Conservation (phyloP, 2,797 vertebrate genomes). For the Spinus olivaceus region DNA sequence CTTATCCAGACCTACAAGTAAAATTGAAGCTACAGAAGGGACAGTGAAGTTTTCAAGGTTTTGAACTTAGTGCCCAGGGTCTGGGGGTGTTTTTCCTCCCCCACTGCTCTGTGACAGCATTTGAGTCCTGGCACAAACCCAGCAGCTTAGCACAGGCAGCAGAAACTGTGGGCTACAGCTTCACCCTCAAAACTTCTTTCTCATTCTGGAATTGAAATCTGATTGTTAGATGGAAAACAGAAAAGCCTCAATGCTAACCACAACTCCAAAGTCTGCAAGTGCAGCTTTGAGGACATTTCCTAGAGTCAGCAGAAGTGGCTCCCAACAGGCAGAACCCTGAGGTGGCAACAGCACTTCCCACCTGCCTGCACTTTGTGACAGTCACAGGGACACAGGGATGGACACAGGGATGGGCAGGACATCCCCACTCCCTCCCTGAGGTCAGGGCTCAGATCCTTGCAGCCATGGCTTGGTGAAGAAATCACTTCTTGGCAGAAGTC, state of each 20-base stretch:
- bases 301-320: background rate
- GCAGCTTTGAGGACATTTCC: background rate
- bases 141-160: background rate
- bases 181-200: background rate
- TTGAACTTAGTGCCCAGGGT: background rate
- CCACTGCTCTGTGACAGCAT: background rate
- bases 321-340: background rate
- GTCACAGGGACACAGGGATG: rapidly evolving
- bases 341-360: background rate
- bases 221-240: slow-evolving; percentile 22
- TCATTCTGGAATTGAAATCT: slow-evolving; percentile 19
- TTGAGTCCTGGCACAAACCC: background rate
- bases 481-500: background rate
- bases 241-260: background rate
- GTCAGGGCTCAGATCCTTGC: background rate
- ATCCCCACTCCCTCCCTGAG: background rate
- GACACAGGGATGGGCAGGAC: rapidly evolving
- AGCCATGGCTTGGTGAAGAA: rapidly evolving
- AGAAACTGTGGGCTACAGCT: background rate
- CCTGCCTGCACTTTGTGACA: background rate
- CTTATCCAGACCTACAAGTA: background rate
- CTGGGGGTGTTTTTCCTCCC: background rate
- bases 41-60: background rate
- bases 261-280: slow-evolving; percentile 2
- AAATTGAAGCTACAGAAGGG: background rate